These are phyloP conservation scores for Ammodytes marinus DNA, from an alignment of 2,113 vertebrate genomes.

Conservation along the genomic window DNA sequence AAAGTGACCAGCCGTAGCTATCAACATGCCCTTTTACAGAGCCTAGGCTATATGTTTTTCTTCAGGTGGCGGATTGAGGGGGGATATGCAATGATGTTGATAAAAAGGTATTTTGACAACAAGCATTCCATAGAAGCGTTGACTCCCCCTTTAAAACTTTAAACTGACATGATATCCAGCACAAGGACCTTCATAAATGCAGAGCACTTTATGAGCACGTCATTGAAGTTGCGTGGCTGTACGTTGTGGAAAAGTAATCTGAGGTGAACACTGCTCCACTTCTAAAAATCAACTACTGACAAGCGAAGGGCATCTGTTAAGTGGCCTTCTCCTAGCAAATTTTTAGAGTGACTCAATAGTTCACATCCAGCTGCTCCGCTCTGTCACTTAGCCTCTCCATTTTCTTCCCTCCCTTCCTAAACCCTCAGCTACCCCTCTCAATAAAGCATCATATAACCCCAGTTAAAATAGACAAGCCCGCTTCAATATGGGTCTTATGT, in stretches of 20 bases:
- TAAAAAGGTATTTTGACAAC: too few relatives aligned
- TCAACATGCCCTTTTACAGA: too few relatives aligned
- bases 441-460: slow-evolving; percentile 40
- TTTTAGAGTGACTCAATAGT: slow-evolving; percentile 56
- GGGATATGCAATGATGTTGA: too few relatives aligned
- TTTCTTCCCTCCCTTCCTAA: slow-evolving; percentile 23
- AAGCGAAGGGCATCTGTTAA: slow-evolving; percentile 43
- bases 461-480: slow-evolving; percentile 48
- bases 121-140: too few relatives aligned
- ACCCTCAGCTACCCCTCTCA: slow-evolving; percentile 41
- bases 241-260: slow-evolving; percentile 17
- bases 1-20: too few relatives aligned
- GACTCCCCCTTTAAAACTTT: too few relatives aligned
- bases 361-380: slow-evolving; percentile 50
- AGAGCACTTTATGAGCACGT: accelerated
- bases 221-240: not conserved
- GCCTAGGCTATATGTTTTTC: too few relatives aligned
- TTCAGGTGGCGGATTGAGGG: too few relatives aligned
- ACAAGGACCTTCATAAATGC: not conserved
- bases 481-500: slow-evolving; percentile 17
- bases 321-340: slow-evolving; percentile 35
- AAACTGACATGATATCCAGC: not conserved
- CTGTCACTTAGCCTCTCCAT: slow-evolving; percentile 66
- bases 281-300: slow-evolving; percentile 33
- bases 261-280: slow-evolving; percentile 25